phyloP scores from a whole-genome alignment of 1,140 invertebrate genomes.

The Drosophila guanche region DNA sequence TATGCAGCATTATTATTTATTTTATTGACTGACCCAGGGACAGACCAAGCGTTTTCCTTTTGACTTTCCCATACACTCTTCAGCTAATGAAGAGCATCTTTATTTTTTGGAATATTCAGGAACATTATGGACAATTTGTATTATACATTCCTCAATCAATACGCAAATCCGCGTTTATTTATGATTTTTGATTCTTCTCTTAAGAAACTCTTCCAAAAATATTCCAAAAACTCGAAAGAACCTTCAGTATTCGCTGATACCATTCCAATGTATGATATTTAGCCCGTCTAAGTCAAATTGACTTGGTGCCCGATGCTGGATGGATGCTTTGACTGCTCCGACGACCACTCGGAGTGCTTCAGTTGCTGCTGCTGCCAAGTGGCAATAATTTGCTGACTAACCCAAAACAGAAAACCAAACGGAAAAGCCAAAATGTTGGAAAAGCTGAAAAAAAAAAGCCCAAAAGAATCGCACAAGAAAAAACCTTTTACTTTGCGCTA shows the following conservation, averaged over 20 bases:
- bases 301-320: slow-evolving; percentile 46
- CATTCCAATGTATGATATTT: slow-evolving; percentile 15
- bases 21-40: slow-evolving; percentile 67
- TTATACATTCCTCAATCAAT: not conserved
- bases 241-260: slow-evolving; percentile 19
- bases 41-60: slow-evolving; percentile 22
- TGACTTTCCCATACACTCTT: slow-evolving; percentile 49
- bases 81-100: slow-evolving; percentile 12
- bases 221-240: not conserved
- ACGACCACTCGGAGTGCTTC: slow-evolving; percentile 42
- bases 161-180: too few relatives aligned
- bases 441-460: slow-evolving; percentile 15
- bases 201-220: too few relatives aligned
- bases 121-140: not conserved
- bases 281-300: slow-evolving; percentile 45
- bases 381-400: slow-evolving; percentile 66
- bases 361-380: slow-evolving; percentile 51
- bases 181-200: not conserved
- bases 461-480: slow-evolving; percentile 20
- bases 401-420: slow-evolving; percentile 26
- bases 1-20: slow-evolving; percentile 80
- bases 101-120: not conserved
- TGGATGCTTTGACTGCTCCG: slow-evolving; percentile 47
- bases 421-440: slow-evolving; percentile 21
- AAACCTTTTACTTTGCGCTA: slow-evolving; percentile 81